Evolutionary conservation across 2,113 vertebrate species (phyloP), one percentile per base, ranked within the genome.

Genomic region (Labeo catla): DNA sequence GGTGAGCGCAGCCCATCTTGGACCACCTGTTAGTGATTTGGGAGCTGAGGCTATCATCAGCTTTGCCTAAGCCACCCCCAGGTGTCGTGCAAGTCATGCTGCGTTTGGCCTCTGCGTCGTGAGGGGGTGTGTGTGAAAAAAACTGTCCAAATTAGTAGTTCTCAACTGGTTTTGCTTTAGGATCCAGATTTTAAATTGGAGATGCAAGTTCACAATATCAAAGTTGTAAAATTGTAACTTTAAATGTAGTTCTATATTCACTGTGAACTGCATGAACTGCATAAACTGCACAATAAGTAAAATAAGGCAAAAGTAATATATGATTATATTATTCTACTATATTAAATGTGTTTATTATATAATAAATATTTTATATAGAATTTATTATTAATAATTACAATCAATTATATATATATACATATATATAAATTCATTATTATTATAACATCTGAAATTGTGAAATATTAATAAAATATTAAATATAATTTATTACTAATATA

Each of bases 11-110:
- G 68, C 19, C 52, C 36, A 47, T 43, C 34, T 39, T 73, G 34
- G 72, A 78, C 83, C 88, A 89, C 83, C 83, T 85, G 83, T 16
- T 73, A 13, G 73, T 84, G 86, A 86, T 87, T 87, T 87, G 49
- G 76, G 77, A 23, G 52, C 36, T 68, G 66, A 84, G 36, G 34
- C 7, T 28, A 83, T 84, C 23, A 84, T 66, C 84, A 84, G 73
- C 80, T 81, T 66, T 84, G 65, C 13, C 10, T 49, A 80, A 86
- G 28, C 77, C 47, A 0, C 10, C 49, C 39, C 54, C 23, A 16
- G 50, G 74, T 50, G 77, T 68, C 36, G 39, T 12, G 39, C 28
- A 3, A 23, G 63, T 50, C 49, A 83, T 54, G 81, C 81, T 59
- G 66, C 10, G 13, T 66, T 49, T 81, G 61, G 39, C 78, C 21